These are phyloP conservation scores for Brenthis daphne DNA, from an alignment of 2,888 invertebrate genomes.

Conservation along the genomic window DNA sequence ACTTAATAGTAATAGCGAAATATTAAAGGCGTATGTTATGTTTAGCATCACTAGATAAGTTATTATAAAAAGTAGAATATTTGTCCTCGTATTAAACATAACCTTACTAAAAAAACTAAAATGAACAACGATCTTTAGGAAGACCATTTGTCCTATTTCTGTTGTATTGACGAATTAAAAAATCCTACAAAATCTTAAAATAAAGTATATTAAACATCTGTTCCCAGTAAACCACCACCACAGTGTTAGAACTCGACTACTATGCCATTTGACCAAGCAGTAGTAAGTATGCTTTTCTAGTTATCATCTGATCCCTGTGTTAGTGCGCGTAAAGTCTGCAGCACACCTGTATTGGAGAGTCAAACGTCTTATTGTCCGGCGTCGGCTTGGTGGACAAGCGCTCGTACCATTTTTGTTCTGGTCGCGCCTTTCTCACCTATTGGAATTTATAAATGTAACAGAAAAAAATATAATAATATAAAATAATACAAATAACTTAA, in stretches of 20 bases:
- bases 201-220: background rate
- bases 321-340: slow-evolving; percentile 36
- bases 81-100: background rate
- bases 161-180: no score
- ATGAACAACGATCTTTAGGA: no score
- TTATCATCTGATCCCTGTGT: slow-evolving; percentile 22
- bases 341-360: slow-evolving; percentile 69
- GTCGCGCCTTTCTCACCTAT: slow-evolving; percentile 64
- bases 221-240: slow-evolving; percentile 20
- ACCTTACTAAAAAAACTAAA: no score
- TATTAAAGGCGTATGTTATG: background rate
- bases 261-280: background rate
- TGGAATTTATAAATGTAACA: slow-evolving; percentile 16
- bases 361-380: slow-evolving; percentile 57
- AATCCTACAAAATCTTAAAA: no score
- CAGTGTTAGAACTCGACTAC: background rate
- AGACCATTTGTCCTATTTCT: no score
- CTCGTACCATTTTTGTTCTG: slow-evolving; percentile 73
- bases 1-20: slow-evolving; percentile 2
- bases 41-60: background rate
- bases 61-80: background rate
- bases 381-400: slow-evolving; percentile 63
- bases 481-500: background rate
- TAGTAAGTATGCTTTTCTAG: background rate
- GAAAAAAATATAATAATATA: slow-evolving; percentile 8